A percentile compares a stretch with the other conserved stretches of the same genome.
Conservation (phyloP, 1,140 invertebrate genomes). For the Drosophila tristis region DNA sequence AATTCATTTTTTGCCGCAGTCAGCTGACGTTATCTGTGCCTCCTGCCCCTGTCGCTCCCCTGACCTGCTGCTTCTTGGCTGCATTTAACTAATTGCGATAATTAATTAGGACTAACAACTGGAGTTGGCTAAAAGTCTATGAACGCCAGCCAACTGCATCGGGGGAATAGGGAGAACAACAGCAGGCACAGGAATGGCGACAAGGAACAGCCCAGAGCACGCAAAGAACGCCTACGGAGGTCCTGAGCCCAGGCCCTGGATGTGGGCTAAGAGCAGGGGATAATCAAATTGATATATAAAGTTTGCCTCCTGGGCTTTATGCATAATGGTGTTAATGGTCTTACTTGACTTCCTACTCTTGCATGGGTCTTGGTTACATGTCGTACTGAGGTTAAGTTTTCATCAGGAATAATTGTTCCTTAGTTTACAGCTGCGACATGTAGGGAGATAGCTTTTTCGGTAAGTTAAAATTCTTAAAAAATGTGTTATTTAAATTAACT, state of each 20-base stretch:
- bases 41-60: not conserved
- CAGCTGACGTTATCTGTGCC: conserved; percentile 64
- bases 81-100: conserved; percentile 78
- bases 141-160: conserved; percentile 36
- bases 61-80: conserved; percentile 45
- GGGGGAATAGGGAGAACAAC: conserved; percentile 25
- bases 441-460: too few relatives aligned
- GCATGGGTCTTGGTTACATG: conserved; percentile 20
- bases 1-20: conserved; percentile 76
- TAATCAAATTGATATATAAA: conserved; percentile 53
- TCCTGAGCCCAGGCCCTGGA: not conserved
- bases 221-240: conserved; percentile 44
- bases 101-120: conserved; percentile 78
- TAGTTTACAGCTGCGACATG: too few relatives aligned
- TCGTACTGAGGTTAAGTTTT: not conserved
- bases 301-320: conserved; percentile 9
- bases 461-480: too few relatives aligned
- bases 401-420: conserved; percentile 5
- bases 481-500: too few relatives aligned
- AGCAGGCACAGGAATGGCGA: conserved; percentile 24
- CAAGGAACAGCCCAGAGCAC: conserved; percentile 37
- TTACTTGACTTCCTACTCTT: conserved; percentile 24
- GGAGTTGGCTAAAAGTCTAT: conserved; percentile 37
- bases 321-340: conserved; percentile 33
- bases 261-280: conserved; percentile 42